A percentile compares a stretch with the other conserved stretches of the same genome.
Conservation (phyloP, 2,888 invertebrate genomes). For the Iphiclides podalirius region DNA sequence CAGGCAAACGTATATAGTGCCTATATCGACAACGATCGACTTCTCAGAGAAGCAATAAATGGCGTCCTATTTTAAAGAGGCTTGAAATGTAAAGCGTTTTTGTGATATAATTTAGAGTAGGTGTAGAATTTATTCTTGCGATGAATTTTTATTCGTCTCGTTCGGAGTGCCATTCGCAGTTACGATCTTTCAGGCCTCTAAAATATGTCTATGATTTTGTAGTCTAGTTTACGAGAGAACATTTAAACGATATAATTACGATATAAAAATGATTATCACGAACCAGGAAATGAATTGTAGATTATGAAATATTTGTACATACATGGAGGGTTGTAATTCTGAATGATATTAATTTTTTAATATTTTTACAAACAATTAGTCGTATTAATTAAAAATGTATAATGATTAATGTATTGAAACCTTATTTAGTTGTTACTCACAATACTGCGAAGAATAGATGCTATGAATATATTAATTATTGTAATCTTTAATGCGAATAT, state of each 20-base stretch:
- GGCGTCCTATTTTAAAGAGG: constrained; percentile 55
- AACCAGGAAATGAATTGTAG: constrained; percentile 22
- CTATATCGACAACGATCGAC: constrained; percentile 43
- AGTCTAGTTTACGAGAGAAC: constrained; percentile 57
- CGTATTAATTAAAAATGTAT: constrained; percentile 55
- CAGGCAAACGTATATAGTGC: constrained; percentile 35
- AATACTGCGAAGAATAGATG: constrained; percentile 51
- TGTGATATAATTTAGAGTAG: constrained; percentile 75
- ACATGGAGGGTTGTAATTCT: constrained; percentile 61
- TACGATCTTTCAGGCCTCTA: constrained; percentile 53
- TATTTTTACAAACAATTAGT: constrained; percentile 64
- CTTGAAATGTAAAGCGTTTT: constrained; percentile 68
- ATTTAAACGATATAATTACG: constrained; percentile 51
- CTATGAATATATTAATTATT: constrained; percentile 36
- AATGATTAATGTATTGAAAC: constrained; percentile 45
- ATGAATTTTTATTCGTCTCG: constrained; percentile 58
- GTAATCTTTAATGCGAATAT: constrained; percentile 30
- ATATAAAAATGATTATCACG: constrained; percentile 32
- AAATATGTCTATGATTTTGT: constrained; percentile 49
- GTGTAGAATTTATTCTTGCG: constrained; percentile 54
- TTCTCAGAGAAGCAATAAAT: constrained; percentile 37
- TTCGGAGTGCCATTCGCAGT: constrained; percentile 71
- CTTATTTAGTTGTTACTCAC: constrained; percentile 57
- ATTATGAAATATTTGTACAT: constrained; percentile 41
- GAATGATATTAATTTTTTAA: constrained; percentile 75